Conservation (phyloP, 92 coral and sea anemone genomes). For the Porites divaricata region DNA sequence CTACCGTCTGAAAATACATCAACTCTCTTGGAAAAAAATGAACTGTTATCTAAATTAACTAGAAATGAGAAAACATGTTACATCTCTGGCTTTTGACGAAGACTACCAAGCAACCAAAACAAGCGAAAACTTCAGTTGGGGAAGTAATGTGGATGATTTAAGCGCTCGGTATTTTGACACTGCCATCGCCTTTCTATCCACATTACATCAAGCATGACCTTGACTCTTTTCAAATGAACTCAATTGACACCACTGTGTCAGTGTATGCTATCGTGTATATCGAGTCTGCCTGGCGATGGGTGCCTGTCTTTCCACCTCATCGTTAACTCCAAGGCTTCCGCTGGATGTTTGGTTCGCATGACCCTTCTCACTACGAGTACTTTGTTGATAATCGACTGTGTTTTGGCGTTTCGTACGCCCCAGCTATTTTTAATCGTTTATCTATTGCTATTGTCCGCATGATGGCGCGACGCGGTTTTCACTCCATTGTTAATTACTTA, state of each 20-base stretch:
- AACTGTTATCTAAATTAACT: no score
- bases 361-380: slow-evolving; percentile 19
- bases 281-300: slow-evolving; percentile 37
- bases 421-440: slow-evolving; percentile 9
- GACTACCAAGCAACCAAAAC: slow-evolving; percentile 29
- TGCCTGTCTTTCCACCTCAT: slow-evolving; percentile 20
- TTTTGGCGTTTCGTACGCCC: slow-evolving; percentile 7
- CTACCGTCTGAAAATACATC: no score
- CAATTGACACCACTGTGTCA: slow-evolving; percentile 25
- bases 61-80: no score
- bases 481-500: slow-evolving; percentile 1
- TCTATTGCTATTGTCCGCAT: not conserved
- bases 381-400: slow-evolving; percentile 13
- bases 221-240: slow-evolving; percentile 20
- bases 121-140: slow-evolving; percentile 16
- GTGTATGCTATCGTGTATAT: slow-evolving; percentile 18
- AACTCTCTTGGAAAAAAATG: no score
- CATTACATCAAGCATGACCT: slow-evolving; percentile 8
- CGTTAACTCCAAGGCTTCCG: slow-evolving; percentile 2
- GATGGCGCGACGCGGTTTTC: slow-evolving; percentile 26
- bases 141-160: slow-evolving; percentile 30
- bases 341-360: slow-evolving; percentile 1
- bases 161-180: slow-evolving; percentile 24
- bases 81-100: slow-evolving; percentile 39
- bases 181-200: slow-evolving; percentile 29